Conservation (phyloP, 2,888 invertebrate genomes). For the Peribatodes rhomboidaria region DNA sequence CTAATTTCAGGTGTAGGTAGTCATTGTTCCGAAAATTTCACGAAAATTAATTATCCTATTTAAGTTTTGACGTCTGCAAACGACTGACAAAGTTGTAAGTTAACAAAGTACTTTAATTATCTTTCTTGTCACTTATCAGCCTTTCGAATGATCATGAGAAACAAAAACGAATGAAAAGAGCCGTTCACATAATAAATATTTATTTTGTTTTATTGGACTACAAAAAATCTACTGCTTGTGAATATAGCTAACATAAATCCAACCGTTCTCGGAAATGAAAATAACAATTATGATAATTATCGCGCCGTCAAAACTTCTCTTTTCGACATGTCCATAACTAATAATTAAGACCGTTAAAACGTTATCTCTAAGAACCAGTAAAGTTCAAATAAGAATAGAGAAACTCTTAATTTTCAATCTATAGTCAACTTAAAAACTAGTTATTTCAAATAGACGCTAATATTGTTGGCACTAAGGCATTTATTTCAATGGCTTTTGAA, state of each 20-base stretch:
- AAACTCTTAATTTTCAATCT: conserved; percentile 73
- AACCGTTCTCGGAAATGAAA: conserved; percentile 65
- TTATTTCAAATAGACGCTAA: conserved; percentile 19
- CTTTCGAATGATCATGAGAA: conserved; percentile 46
- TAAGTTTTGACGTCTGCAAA: conserved; percentile 51
- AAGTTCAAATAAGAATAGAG: conserved; percentile 79
- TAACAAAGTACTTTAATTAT: conserved; percentile 53
- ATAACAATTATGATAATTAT: conserved; percentile 80
- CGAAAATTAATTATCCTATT: conserved; percentile 53
- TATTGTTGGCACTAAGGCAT: conserved; percentile 8
- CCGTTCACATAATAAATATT: conserved; percentile 27
- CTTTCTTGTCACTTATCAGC: conserved; percentile 50
- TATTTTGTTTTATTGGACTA: conserved; percentile 29
- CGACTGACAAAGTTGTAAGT: conserved; percentile 49
- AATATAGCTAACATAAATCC: conserved; percentile 53
- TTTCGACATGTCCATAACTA: conserved; percentile 70
- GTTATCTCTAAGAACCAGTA: conserved; percentile 78
- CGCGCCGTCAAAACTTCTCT: conserved; percentile 69
- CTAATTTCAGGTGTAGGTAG: conserved; percentile 35
- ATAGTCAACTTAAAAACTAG: conserved; percentile 6
- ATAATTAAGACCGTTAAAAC: conserved; percentile 80
- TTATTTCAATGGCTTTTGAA: conserved; percentile 19
- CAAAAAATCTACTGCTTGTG: conserved; percentile 34
- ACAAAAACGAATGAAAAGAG: conserved; percentile 28
- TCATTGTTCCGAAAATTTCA: conserved; percentile 47